These are phyloP conservation scores for Gasteruption jaculator DNA, from an alignment of 2,888 invertebrate species.

Conservation along the genomic window DNA sequence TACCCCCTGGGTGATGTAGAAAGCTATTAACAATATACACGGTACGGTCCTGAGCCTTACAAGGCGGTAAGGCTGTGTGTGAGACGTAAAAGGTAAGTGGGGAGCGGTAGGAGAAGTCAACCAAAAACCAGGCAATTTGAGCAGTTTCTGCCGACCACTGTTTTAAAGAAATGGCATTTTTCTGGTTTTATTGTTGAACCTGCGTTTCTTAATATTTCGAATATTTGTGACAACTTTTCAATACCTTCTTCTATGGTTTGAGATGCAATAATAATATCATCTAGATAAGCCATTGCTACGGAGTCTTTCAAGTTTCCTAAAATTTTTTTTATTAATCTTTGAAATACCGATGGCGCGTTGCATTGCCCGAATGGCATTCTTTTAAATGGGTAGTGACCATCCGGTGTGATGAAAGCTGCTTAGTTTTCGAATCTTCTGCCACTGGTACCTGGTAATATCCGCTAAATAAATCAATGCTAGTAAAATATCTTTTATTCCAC, in stretches of 20 bases:
- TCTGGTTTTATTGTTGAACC: slow-evolving; percentile 28
- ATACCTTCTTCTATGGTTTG: slow-evolving; percentile 24
- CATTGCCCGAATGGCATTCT: slow-evolving; percentile 43
- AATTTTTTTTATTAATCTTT: slow-evolving; percentile 35
- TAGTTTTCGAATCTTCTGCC: slow-evolving; percentile 28
- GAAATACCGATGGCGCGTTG: slow-evolving; percentile 43
- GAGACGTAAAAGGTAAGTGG: no score
- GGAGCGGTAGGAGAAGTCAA: no score
- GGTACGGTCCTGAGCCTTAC: no score
- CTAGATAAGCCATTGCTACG: slow-evolving; percentile 26
- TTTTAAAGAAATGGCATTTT: no score
- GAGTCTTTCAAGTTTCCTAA: slow-evolving; percentile 21
- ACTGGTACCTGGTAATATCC: slow-evolving; percentile 41
- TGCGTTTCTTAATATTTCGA: slow-evolving; percentile 21
- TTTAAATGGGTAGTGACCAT: no score
- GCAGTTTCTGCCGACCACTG: no score
- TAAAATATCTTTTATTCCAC: slow-evolving; percentile 28
- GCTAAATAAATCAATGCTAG: slow-evolving; percentile 33
- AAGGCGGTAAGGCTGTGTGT: no score
- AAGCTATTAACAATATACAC: no score
- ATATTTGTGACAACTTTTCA: slow-evolving; percentile 22
- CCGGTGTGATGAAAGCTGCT: slow-evolving; percentile 42
- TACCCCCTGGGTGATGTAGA: no score
- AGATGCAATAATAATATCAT: slow-evolving; percentile 27
- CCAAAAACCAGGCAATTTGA: no score